Percentiles rank a stretch among this genome's conserved stretches.
These are phyloP conservation scores for Salarias fasciatus DNA, from an alignment of 2,797 vertebrate species.

Conservation along the genomic window DNA sequence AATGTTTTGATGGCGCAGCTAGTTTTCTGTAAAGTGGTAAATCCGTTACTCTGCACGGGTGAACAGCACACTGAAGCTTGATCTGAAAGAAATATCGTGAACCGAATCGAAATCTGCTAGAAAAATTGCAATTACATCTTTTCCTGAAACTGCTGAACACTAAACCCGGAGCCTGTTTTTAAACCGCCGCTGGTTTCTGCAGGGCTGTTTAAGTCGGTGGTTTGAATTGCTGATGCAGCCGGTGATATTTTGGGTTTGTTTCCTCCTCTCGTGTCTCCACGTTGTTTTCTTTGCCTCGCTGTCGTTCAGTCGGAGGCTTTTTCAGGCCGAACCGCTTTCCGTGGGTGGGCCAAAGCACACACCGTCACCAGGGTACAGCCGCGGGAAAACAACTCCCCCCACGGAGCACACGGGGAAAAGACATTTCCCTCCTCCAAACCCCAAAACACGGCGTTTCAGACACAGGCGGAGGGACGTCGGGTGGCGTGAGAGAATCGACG, in stretches of 20 bases:
- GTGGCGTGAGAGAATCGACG: too few relatives aligned
- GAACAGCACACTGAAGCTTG: too few relatives aligned
- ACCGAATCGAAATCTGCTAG: too few relatives aligned
- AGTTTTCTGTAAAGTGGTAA: too few relatives aligned
- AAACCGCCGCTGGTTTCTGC: constrained; percentile 14
- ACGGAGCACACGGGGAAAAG: constrained; percentile 29
- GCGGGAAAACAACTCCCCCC: constrained; percentile 50
- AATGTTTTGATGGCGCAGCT: too few relatives aligned
- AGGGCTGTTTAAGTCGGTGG: constrained; percentile 3
- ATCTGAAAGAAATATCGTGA: too few relatives aligned
- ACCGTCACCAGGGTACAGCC: constrained; percentile 66
- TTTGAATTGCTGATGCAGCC: constrained; percentile 22
- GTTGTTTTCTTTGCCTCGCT: constrained; percentile 30
- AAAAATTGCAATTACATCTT: too few relatives aligned
- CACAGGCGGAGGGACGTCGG: too few relatives aligned
- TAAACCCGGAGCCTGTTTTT: not conserved
- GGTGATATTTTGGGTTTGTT: constrained; percentile 13
- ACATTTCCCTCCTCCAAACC: constrained; percentile 14
- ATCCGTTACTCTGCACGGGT: too few relatives aligned
- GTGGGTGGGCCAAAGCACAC: constrained; percentile 58
- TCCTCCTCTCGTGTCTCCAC: constrained; percentile 6
- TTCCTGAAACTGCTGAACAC: not conserved
- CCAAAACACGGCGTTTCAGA: not conserved
- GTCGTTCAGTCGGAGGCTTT: constrained; percentile 13
- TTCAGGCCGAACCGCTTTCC: constrained; percentile 51